phyloP scores from a whole-genome alignment of 2,797 vertebrate species.

The Ceyx erithaca region DNA sequence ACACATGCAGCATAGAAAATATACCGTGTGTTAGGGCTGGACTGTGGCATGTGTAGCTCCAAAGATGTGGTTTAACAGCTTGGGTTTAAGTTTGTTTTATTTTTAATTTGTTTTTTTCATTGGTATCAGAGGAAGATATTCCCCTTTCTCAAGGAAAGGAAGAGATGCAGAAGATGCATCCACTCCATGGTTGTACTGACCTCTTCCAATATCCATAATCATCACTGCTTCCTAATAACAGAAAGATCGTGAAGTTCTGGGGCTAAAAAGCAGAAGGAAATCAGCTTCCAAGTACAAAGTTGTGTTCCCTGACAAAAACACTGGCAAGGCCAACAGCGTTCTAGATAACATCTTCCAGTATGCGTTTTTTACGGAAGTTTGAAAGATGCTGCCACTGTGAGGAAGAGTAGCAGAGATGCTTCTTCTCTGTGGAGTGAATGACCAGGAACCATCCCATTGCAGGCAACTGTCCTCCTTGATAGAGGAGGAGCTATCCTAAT shows the following conservation, averaged over 20 bases:
- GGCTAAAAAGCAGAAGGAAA: neutral
- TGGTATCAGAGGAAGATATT: neutral
- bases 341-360: neutral
- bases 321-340: neutral
- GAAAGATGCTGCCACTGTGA: neutral
- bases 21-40: neutral
- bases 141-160: neutral
- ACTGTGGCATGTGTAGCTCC: neutral
- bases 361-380: neutral
- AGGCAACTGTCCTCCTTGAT: neutral
- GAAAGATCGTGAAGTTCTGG: neutral
- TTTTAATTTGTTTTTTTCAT: neutral
- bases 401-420: neutral
- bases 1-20: neutral
- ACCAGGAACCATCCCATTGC: neutral
- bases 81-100: neutral
- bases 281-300: neutral
- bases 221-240: neutral
- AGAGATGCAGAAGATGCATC: neutral
- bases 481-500: neutral
- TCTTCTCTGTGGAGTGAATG: neutral
- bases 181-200: neutral
- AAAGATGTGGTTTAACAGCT: neutral
- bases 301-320: neutral
- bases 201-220: neutral